Evolutionary conservation across 1,140 invertebrate species (phyloP).

Genomic region (Patella vulgata): DNA sequence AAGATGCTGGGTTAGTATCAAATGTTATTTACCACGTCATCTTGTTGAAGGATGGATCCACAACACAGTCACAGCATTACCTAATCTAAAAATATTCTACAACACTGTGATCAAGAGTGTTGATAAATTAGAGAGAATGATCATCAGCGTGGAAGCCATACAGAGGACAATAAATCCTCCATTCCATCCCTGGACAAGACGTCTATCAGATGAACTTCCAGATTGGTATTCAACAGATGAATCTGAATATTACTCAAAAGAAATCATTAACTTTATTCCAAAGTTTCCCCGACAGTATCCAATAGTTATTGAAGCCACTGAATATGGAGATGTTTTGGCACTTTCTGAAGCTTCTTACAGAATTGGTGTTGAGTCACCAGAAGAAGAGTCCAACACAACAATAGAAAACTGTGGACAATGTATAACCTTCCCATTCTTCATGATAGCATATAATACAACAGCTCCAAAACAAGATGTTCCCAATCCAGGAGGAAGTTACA

Average conservation of each 20-base stretch:
- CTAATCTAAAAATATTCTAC: constrained; percentile 19
- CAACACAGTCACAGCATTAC: constrained; percentile 3
- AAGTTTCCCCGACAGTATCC: not conserved
- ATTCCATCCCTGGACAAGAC: constrained; percentile 9
- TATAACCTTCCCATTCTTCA: constrained; percentile 24
- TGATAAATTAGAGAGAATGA: not conserved
- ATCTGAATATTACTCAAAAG: constrained; percentile 9
- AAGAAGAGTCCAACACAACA: constrained; percentile 10
- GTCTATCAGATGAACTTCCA: constrained; percentile 11
- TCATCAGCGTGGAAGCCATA: constrained; percentile 8
- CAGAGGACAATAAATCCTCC: constrained; percentile 4
- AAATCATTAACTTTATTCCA: not conserved
- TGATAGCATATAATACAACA: not conserved
- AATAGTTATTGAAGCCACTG: constrained; percentile 20
- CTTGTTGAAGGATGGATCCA: constrained; percentile 19
- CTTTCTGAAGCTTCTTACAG: constrained; percentile 14
- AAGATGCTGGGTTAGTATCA: constrained; percentile 26
- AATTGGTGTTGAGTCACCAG: constrained; percentile 14
- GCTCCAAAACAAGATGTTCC: not conserved
- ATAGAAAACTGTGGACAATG: constrained; percentile 20
- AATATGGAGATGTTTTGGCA: constrained; percentile 18
- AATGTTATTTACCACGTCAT: constrained; percentile 19
- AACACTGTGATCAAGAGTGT: constrained; percentile 23
- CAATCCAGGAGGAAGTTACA: constrained; percentile 9
- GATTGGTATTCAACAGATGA: constrained; percentile 22